phyloP scores from a whole-genome alignment of 2,797 vertebrate genomes.

The Caiman crocodilus region DNA sequence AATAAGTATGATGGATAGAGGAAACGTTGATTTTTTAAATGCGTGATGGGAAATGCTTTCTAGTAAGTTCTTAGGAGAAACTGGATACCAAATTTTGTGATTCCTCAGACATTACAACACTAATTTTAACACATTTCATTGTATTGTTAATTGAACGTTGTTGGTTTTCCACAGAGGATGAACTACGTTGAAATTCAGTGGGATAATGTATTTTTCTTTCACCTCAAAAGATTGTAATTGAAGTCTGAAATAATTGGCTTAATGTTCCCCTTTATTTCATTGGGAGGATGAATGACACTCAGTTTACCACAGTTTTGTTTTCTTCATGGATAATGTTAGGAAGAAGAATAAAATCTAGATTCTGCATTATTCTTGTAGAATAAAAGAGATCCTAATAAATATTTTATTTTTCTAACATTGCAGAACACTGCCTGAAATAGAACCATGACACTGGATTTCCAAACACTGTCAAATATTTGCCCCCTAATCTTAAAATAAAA shows the following conservation, averaged over 20 bases:
- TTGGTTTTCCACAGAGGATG: not conserved
- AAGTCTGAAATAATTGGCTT: not conserved
- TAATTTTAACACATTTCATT: not conserved
- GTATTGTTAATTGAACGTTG: not conserved
- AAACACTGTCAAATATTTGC: not conserved
- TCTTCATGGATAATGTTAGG: not conserved
- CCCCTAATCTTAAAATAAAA: not conserved
- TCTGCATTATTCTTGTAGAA: not conserved
- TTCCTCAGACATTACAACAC: not conserved
- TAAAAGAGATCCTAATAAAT: not conserved
- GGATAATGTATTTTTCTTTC: not conserved
- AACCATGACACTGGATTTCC: not conserved
- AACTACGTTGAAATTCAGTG: not conserved
- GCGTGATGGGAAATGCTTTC: not conserved
- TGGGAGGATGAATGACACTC: not conserved
- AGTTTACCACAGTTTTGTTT: not conserved
- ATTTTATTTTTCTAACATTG: not conserved
- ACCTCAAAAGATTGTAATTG: not conserved
- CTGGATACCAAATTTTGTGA: rapidly evolving
- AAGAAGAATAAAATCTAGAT: not conserved
- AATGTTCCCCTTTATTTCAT: not conserved
- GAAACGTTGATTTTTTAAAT: not conserved
- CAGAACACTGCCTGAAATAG: not conserved
- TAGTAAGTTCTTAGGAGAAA: not conserved
- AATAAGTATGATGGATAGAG: not conserved